These are phyloP conservation scores for Solenopsis fugax DNA, from an alignment of 1,140 invertebrate species.

Conservation along the genomic window DNA sequence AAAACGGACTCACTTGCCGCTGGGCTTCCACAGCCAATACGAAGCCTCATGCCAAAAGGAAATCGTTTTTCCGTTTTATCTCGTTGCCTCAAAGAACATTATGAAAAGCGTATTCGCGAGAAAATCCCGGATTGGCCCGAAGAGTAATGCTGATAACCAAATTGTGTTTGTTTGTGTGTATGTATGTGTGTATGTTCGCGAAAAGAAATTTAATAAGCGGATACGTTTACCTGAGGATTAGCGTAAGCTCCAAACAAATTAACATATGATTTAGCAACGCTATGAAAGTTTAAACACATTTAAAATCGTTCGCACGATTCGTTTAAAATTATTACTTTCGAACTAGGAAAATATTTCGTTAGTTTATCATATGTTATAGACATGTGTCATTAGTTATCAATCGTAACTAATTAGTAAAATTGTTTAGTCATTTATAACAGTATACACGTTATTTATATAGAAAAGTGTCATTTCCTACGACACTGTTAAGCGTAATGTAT, in stretches of 20 bases:
- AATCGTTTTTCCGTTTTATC: slow-evolving; percentile 55
- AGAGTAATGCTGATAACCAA: slow-evolving; percentile 13
- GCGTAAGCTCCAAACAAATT: slow-evolving; percentile 6
- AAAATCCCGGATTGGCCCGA: slow-evolving; percentile 31
- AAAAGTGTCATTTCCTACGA: no score
- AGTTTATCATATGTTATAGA: not conserved
- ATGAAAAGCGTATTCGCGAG: slow-evolving; percentile 59
- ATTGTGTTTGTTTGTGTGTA: not conserved
- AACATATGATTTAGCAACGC: not conserved
- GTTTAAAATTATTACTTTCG: no score
- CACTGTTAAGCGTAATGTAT: no score
- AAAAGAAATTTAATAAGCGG: slow-evolving; percentile 19
- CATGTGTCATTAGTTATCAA: no score
- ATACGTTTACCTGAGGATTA: not conserved
- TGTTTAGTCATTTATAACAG: no score
- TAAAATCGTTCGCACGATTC: no score
- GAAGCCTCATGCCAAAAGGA: slow-evolving; percentile 56
- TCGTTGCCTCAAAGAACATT: slow-evolving; percentile 62
- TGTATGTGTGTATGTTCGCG: not conserved
- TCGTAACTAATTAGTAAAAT: no score
- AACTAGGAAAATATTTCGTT: not conserved
- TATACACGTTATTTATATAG: no score
- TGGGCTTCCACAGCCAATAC: slow-evolving; percentile 26
- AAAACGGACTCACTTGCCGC: slow-evolving; percentile 58
- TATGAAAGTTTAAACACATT: not conserved